Conservation (phyloP, 2,888 invertebrate genomes). For the Odontomyia ornata region DNA sequence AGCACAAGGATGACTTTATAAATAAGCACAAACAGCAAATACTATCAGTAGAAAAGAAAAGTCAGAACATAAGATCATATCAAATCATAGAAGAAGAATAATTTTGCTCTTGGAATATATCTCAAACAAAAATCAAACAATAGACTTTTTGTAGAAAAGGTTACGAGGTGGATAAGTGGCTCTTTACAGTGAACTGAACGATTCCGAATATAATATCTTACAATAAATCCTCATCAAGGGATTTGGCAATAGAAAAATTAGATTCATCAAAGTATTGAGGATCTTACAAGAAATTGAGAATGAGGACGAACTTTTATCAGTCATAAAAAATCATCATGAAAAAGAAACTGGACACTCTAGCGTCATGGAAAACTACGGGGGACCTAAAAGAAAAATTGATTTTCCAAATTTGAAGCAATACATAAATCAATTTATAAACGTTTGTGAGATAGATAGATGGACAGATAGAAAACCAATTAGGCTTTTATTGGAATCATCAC, state of each 20-base stretch:
- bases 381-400: slow-evolving; percentile 22
- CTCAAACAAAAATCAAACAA: neutral
- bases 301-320: neutral
- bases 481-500: neutral
- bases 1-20: neutral
- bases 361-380: neutral
- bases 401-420: slow-evolving; percentile 5
- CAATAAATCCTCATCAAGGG: no score
- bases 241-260: slow-evolving; percentile 9
- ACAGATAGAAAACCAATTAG: slow-evolving; percentile 22
- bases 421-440: slow-evolving; percentile 31
- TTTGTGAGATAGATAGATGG: slow-evolving; percentile 26
- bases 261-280: neutral
- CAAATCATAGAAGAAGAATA: neutral
- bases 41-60: slow-evolving; percentile 6
- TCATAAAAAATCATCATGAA: no score
- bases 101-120: neutral
- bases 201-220: no score
- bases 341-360: slow-evolving; percentile 3
- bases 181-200: no score
- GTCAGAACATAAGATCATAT: neutral
- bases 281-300: neutral
- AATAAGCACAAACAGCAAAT: neutral
- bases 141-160: no score
- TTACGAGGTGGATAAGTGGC: no score